phyloP scores from a whole-genome alignment of 2,797 vertebrate species.

The Benthosema pterotum region DNA sequence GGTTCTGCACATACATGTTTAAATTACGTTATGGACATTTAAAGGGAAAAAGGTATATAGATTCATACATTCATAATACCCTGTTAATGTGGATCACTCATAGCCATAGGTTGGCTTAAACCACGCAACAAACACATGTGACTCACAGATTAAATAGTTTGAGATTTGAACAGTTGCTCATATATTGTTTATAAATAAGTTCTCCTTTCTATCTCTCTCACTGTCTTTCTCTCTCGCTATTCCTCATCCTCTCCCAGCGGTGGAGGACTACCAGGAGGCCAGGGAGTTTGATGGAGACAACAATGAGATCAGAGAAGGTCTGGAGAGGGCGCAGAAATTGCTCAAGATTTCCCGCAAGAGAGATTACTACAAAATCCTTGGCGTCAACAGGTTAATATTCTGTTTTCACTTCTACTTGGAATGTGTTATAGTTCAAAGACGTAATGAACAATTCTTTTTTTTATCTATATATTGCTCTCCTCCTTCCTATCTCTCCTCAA shows the following conservation, averaged over 20 bases:
- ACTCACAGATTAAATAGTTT: neutral
- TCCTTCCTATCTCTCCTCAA: no score
- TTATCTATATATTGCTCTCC: neutral
- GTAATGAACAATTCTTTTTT: no score
- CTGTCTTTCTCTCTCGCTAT: neutral
- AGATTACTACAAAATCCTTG: slow-evolving; percentile 89
- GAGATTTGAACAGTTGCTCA: neutral
- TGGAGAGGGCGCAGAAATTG: slow-evolving; percentile 84
- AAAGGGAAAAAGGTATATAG: no score
- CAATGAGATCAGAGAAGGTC: slow-evolving; percentile 80
- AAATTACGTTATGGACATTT: no score
- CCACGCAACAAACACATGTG: neutral
- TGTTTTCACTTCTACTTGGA: neutral
- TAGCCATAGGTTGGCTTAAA: no score
- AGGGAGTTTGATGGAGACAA: slow-evolving; percentile 82
- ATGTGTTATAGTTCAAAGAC: neutral
- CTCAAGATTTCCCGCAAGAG: slow-evolving; percentile 85
- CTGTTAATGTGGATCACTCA: no score
- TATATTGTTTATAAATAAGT: neutral
- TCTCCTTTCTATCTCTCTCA: neutral
- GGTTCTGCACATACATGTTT: no score
- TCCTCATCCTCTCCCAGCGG: slow-evolving; percentile 62
- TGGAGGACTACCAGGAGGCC: slow-evolving; percentile 87
- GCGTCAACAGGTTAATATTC: slow-evolving; percentile 78
- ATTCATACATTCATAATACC: no score